These are phyloP conservation scores for Heliothis subflexa DNA, from an alignment of 1,140 invertebrate genomes.

Conservation along the genomic window DNA sequence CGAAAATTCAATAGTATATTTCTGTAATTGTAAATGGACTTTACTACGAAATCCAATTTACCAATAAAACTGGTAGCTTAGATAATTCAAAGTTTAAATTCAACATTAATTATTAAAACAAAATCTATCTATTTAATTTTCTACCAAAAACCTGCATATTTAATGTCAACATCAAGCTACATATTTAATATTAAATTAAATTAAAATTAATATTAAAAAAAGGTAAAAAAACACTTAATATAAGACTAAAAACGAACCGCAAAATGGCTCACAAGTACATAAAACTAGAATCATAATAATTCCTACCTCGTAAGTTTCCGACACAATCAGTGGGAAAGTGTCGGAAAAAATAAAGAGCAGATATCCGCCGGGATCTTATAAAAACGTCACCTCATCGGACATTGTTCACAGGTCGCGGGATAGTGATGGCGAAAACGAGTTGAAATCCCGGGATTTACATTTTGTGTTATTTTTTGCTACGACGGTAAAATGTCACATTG, in stretches of 20 bases:
- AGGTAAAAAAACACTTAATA: neutral
- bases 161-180: too few species aligned
- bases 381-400: conserved; percentile 62
- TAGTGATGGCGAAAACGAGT: conserved; percentile 10
- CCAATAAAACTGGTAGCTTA: too few species aligned
- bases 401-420: conserved; percentile 58
- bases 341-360: conserved; percentile 59
- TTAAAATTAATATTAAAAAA: neutral
- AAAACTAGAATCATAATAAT: conserved; percentile 32
- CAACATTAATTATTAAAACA: too few species aligned
- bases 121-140: too few species aligned
- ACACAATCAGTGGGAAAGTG: conserved; percentile 44
- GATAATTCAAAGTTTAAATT: too few species aligned
- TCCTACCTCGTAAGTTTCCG: conserved; percentile 19
- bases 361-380: conserved; percentile 50
- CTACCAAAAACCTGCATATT: too few species aligned
- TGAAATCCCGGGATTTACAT: neutral
- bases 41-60: too few species aligned
- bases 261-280: neutral
- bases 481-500: too few species aligned
- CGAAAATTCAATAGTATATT: too few species aligned
- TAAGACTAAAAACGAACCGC: neutral
- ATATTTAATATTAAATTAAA: neutral
- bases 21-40: too few species aligned
- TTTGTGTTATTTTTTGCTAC: too few species aligned